Evolutionary conservation across 2,888 invertebrate genomes (phyloP).

Genomic region (Endotricha flammealis): DNA sequence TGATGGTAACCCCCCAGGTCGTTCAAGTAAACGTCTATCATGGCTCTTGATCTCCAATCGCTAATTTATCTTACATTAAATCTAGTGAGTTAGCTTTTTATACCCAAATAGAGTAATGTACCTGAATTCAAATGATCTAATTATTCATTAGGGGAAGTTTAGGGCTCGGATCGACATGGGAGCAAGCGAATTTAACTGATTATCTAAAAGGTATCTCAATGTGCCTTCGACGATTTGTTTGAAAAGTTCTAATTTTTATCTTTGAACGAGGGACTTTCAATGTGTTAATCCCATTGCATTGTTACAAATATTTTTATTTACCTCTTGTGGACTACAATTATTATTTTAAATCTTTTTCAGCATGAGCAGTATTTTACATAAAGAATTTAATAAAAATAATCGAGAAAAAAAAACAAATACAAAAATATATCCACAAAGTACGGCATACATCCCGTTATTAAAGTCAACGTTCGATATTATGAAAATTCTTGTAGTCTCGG

Average conservation of each 20-base stretch:
- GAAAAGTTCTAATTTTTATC: neutral
- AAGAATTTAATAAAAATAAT: too few relatives aligned
- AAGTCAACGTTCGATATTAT: conserved; percentile 18
- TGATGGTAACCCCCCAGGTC: too few relatives aligned
- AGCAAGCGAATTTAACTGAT: neutral
- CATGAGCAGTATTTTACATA: too few relatives aligned
- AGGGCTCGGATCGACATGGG: neutral
- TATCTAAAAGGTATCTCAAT: neutral
- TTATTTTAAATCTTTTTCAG: too few relatives aligned
- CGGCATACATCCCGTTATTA: conserved; percentile 3
- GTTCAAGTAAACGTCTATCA: too few relatives aligned
- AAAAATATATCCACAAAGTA: neutral
- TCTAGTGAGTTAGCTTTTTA: neutral
- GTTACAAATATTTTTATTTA: too few relatives aligned
- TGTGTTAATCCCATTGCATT: too few relatives aligned
- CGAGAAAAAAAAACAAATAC: too few relatives aligned
- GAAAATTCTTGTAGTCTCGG: conserved; percentile 25
- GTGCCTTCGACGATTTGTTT: neutral
- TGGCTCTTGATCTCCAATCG: neutral
- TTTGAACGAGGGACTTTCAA: too few relatives aligned
- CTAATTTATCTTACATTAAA: neutral
- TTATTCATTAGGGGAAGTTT: neutral
- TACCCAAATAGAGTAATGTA: neutral
- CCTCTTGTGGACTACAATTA: too few relatives aligned
- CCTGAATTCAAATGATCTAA: neutral